Percentiles rank a stretch among this genome's conserved stretches.
Evolutionary conservation across 2,797 vertebrate species (phyloP).

Genomic region (Danio tinwini): DNA sequence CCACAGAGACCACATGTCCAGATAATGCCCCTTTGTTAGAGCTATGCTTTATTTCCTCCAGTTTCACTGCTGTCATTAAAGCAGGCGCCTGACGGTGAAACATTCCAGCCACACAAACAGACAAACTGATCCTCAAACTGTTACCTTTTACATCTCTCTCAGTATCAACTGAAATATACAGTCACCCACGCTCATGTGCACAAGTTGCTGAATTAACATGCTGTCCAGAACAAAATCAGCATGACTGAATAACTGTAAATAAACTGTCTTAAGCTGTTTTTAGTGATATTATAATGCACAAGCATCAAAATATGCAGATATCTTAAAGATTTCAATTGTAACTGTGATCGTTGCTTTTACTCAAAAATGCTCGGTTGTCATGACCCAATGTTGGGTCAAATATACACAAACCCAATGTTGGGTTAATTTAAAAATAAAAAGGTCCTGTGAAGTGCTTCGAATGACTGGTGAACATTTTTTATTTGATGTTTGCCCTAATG

Average conservation of each 20-base stretch:
- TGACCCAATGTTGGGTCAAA: too few relatives aligned
- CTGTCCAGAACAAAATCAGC: neutral
- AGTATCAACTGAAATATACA: neutral
- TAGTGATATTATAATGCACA: too few relatives aligned
- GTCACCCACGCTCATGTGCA: neutral
- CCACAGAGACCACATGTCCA: neutral
- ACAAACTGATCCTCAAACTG: neutral
- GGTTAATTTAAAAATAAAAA: too few relatives aligned
- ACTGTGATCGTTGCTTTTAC: too few relatives aligned
- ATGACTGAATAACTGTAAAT: neutral
- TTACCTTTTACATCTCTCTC: neutral
- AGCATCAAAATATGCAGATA: too few relatives aligned
- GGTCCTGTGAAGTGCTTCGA: too few relatives aligned
- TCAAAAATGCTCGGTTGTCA: too few relatives aligned
- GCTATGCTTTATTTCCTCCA: constrained; percentile 2
- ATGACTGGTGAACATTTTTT: too few relatives aligned
- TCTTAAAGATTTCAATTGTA: too few relatives aligned
- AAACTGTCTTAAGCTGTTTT: neutral
- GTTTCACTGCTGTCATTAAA: constrained; percentile 11
- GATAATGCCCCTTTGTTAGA: constrained; percentile 36
- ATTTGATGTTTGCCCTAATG: too few relatives aligned
- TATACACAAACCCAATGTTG: too few relatives aligned
- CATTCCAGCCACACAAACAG: neutral
- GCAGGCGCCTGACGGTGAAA: neutral
- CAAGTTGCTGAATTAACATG: neutral